Conservation (phyloP, 2,113 vertebrate genomes). For the Gymnarchus niloticus region DNA sequence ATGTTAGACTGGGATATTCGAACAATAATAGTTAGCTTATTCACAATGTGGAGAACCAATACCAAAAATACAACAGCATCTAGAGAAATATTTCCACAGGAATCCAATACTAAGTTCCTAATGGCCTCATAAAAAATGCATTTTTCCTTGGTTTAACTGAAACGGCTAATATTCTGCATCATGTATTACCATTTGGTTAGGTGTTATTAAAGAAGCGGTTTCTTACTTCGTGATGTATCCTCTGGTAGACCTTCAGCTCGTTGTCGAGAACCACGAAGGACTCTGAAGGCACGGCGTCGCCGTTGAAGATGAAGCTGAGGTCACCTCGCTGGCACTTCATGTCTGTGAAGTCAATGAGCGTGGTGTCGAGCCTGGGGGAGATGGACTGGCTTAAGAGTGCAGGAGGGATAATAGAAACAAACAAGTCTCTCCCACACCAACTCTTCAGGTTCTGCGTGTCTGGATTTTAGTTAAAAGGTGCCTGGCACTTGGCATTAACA, state of each 20-base stretch:
- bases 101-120: background rate
- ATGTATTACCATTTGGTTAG: background rate
- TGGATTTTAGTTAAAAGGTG: background rate
- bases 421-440: background rate
- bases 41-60: background rate
- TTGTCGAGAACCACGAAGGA: constrained; percentile 98
- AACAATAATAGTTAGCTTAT: background rate
- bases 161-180: background rate
- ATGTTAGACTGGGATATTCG: background rate
- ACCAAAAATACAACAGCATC: background rate
- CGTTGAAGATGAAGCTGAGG: constrained; percentile 97
- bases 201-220: background rate
- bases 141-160: background rate
- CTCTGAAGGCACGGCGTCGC: constrained; percentile 85
- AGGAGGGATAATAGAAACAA: background rate
- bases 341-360: constrained; percentile 96
- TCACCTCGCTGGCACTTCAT: constrained; percentile 99
- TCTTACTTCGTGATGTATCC: constrained; percentile 92
- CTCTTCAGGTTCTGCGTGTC: background rate
- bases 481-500: no score
- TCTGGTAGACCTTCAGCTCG: constrained; percentile 96
- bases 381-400: background rate
- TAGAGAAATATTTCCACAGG: background rate
- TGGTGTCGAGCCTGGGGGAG: constrained; percentile 84
- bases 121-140: background rate